These are phyloP conservation scores for Ptiloglossa arizonensis DNA, from an alignment of 1,140 invertebrate species.

Conservation along the genomic window DNA sequence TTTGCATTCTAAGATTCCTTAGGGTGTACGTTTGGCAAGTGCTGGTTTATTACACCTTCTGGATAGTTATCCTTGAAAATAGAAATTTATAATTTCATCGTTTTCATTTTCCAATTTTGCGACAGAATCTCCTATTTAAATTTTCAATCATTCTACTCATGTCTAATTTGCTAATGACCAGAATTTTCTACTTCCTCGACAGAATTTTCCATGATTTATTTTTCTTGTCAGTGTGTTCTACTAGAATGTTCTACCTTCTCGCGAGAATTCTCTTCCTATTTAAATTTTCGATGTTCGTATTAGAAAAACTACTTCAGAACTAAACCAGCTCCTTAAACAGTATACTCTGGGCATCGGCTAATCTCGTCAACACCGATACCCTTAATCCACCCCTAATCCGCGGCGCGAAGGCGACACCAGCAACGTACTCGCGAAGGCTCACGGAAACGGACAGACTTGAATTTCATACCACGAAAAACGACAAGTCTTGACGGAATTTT, in stretches of 20 bases:
- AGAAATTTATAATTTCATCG: neutral
- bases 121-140: neutral
- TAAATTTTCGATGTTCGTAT: neutral
- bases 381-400: slow-evolving; percentile 40
- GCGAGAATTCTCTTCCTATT: neutral
- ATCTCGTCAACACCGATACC: neutral
- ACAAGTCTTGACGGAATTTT: slow-evolving; percentile 7
- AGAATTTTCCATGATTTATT: neutral
- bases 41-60: slow-evolving; percentile 1
- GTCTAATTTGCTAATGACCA: neutral
- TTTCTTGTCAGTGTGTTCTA: neutral
- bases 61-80: neutral
- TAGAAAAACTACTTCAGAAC: neutral
- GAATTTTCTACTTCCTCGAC: neutral
- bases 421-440: slow-evolving; percentile 35
- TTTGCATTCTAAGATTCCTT: neutral
- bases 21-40: neutral
- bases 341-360: neutral
- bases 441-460: slow-evolving; percentile 50
- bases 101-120: neutral
- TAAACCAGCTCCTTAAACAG: neutral
- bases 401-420: slow-evolving; percentile 30
- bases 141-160: neutral
- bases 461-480: slow-evolving; percentile 41
- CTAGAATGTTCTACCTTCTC: neutral